Evolutionary conservation across 1,140 invertebrate genomes (phyloP), one percentile per base, ranked within the genome.

Genomic region (Polyergus mexicanus): DNA sequence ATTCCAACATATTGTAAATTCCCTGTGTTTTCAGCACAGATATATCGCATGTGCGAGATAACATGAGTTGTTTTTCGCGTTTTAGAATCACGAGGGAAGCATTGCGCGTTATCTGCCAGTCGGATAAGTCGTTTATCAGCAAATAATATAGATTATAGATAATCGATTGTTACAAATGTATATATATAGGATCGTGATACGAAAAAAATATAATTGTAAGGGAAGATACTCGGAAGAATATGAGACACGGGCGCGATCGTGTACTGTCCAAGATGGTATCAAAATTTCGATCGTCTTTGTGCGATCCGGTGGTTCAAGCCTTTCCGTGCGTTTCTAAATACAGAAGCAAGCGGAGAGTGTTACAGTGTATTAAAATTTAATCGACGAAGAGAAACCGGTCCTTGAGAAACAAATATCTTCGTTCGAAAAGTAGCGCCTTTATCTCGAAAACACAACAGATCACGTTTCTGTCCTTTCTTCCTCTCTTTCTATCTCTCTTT

Each of bases 371-470:
- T 51, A 16, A 71, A 47, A 71, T 32, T 25, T 41, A 13, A 25
- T 62, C n/a, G n/a, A 75, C 54, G 10, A 3, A 35, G 11, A n/a
- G 19, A 10, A 71, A 16, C 4, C 8, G 25, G 11, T 22, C 35
- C 2, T 22, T 1, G 19, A 41, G 22, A 19, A 58, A 75, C 6
- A 58, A 75, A 54, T 10, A 56, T 47, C 22, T 8, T 44, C 54
- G 2, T 74, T 74, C 10, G 7, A 71, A 22, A 72, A 87, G 28
- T 22, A 72, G 47, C 71, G 71, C 72, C 76, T 47, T 25, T 65
- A 86, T 84, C 56, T 76, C 51, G 32, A 32, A 32, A 16, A 19
- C 19, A 19, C 16, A 6, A 19, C 5, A 19, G 47, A 51, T 51
- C 3, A 41, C 32, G 58, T 13, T 47, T 25, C 16, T 2, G 38